Evolutionary conservation across 1,140 invertebrate genomes (phyloP).

Genomic region (Tenebrio molitor): DNA sequence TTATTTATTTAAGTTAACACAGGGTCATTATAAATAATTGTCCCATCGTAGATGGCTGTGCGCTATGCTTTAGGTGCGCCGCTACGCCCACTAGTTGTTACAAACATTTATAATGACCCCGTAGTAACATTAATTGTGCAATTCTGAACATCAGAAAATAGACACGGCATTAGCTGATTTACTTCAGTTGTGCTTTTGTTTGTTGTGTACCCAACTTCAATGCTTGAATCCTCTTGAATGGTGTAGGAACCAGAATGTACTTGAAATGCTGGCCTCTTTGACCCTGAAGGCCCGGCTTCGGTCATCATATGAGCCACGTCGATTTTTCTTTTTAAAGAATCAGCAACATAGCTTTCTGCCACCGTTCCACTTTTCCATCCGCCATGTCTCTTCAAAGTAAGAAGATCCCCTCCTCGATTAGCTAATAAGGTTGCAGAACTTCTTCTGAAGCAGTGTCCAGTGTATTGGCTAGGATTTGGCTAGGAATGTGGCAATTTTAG

Average conservation of each 20-base stretch:
- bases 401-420: neutral
- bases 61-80: too few relatives aligned
- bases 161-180: neutral
- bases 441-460: too few relatives aligned
- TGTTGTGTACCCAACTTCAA: too few relatives aligned
- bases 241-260: too few relatives aligned
- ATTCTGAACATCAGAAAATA: neutral
- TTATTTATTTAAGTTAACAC: neutral
- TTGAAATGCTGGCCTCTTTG: neutral
- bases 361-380: neutral
- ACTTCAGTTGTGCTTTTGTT: too few relatives aligned
- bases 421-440: too few relatives aligned
- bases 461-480: neutral
- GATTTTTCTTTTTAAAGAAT: too few relatives aligned
- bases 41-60: too few relatives aligned
- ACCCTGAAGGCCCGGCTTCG: neutral
- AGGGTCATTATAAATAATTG: too few relatives aligned
- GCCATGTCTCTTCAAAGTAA: constrained; percentile 1
- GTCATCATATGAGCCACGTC: neutral
- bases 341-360: neutral
- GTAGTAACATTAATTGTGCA: neutral
- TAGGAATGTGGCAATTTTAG: constrained; percentile 8
- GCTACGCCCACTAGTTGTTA: too few relatives aligned
- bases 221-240: neutral
- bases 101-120: too few relatives aligned